A percentile compares a stretch with the other conserved stretches of the same genome.
These are phyloP conservation scores for Chamaetylas fuelleborni DNA, from an alignment of 2,113 vertebrate species.

Conservation along the genomic window DNA sequence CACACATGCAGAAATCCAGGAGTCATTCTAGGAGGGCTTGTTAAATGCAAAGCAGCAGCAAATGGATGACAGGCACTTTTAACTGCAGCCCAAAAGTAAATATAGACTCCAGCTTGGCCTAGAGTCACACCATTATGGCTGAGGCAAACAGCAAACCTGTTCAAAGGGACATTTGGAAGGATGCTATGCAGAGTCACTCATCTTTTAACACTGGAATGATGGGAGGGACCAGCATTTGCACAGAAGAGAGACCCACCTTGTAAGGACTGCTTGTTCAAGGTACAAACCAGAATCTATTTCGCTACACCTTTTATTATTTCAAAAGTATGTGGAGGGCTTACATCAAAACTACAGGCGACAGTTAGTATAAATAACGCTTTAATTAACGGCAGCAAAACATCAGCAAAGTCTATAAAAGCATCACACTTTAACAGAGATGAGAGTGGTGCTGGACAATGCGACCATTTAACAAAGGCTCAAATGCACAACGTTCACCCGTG, in stretches of 20 bases:
- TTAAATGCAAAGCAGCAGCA: constrained; percentile 68
- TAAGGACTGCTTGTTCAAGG: constrained; percentile 60
- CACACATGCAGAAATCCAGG: constrained; percentile 7
- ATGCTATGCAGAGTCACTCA: constrained; percentile 31
- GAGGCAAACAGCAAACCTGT: constrained; percentile 54
- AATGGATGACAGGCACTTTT: constrained; percentile 63
- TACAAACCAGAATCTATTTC: constrained; percentile 64
- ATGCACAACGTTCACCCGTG: constrained; percentile 9
- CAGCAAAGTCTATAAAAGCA: constrained; percentile 66
- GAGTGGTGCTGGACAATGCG: constrained; percentile 53
- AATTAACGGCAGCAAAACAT: constrained; percentile 75
- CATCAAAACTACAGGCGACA: constrained; percentile 76
- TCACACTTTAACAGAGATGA: constrained; percentile 60
- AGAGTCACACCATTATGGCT: constrained; percentile 55
- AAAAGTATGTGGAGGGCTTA: constrained; percentile 63
- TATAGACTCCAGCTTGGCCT: constrained; percentile 59
- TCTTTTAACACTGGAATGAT: constrained; percentile 42
- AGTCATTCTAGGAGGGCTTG: constrained; percentile 42
- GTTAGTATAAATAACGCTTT: constrained; percentile 79
- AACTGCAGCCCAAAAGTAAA: constrained; percentile 60
- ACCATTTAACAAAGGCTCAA: constrained; percentile 66
- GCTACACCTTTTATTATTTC: constrained; percentile 73
- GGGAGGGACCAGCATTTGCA: constrained; percentile 29
- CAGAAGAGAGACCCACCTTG: constrained; percentile 10
- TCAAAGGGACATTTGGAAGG: constrained; percentile 67